Evolutionary conservation across 2,888 invertebrate species (phyloP), one percentile per base, ranked within the genome.

Genomic region (Charanyca ferruginea): DNA sequence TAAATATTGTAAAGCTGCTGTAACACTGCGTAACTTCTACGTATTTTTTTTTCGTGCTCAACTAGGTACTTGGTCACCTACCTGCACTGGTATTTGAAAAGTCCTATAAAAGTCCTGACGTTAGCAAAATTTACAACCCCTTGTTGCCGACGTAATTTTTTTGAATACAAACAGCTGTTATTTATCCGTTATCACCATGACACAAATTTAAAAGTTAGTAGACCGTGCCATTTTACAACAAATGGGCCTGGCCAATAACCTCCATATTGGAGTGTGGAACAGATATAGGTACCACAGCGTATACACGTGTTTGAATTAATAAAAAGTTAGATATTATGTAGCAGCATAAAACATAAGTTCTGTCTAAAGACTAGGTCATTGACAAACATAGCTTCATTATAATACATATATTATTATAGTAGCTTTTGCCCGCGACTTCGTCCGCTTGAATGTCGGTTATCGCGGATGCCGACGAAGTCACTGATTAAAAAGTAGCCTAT

Each of bases 181-280:
- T 57, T 8, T 55, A 59, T n/a, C 42, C 22, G 51, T 57, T 75
- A 18, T 45, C n/a, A 69, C 8, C 49, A 13, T 58, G 44, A 59
- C 67, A 54, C 67, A 60, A 63, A 72, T 63, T n/a, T 66, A 52
- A 16, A 22, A 28, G 25, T 52, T 57, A 59, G 22, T 22, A 48
- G 74, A 73, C 44, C 59, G 32, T 45, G 41, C 7, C 11, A 41
- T 71, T 72, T 44, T 55, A 45, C 28, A 42, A 55, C 25, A 32
- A 51, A 32, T 28, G 8, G n/a, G n/a, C 9, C 18, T 35, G 1
- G 11, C 2, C n/a, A 32, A 52, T 8, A 38, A 4, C 16, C 38
- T 38, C 38, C 9, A 5, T 16, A 16, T 28, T 8, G 9, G 22
- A 25, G 51, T 6, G 13, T 66, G 6, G 49, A 49, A 49, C 22